A percentile compares a stretch with the other conserved stretches of the same genome.
Conservation (phyloP, 2,797 vertebrate species). For the Margarornis squamiger region DNA sequence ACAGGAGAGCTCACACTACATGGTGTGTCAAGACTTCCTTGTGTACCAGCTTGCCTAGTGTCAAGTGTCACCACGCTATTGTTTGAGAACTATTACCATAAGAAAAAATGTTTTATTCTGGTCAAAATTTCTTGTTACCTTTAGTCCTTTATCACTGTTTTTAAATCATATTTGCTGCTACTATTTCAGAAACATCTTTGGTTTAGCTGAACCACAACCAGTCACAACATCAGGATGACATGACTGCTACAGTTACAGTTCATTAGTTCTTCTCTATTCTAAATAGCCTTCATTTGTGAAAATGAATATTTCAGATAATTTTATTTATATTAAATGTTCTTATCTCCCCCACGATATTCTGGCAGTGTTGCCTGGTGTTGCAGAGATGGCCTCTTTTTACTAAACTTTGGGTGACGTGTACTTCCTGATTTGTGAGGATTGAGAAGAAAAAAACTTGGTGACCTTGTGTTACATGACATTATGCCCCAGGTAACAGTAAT, state of each 20-base stretch:
- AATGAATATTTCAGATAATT: neutral
- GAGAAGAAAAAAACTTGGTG: neutral
- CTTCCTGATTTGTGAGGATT: neutral
- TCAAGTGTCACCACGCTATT: fast-evolving
- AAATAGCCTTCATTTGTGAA: neutral
- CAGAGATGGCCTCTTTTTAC: neutral
- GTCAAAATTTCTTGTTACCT: neutral
- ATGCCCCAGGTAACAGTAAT: neutral
- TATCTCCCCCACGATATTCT: neutral
- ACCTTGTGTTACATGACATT: neutral
- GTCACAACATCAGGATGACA: neutral
- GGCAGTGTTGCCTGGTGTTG: neutral
- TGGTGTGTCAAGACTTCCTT: fast-evolving
- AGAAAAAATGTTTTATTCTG: neutral
- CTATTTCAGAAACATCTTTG: neutral
- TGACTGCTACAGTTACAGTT: neutral
- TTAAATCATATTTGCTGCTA: neutral
- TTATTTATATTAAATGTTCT: neutral
- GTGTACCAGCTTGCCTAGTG: neutral
- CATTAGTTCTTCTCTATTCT: neutral
- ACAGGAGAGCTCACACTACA: neutral
- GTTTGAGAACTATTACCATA: neutral
- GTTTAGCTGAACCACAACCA: neutral
- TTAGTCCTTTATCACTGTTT: neutral
- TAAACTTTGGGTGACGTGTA: neutral